Conservation (phyloP, 2,113 vertebrate species). For the Myrmophylax atrothorax region DNA sequence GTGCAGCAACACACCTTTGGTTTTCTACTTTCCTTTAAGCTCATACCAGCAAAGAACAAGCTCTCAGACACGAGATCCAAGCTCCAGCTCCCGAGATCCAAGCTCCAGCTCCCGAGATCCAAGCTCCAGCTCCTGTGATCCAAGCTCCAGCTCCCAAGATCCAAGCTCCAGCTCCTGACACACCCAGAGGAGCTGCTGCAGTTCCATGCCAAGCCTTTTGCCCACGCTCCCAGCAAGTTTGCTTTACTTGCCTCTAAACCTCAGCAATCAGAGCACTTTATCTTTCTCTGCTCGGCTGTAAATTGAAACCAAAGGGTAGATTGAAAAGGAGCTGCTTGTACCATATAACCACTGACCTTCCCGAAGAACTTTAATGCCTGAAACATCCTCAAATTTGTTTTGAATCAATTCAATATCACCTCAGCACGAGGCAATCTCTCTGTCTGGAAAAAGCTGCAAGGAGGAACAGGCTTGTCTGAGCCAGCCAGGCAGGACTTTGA, state of each 20-base stretch:
- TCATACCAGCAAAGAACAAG: background rate
- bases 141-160: background rate
- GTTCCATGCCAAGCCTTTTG: background rate
- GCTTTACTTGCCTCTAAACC: background rate
- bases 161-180: background rate
- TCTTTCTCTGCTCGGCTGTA: background rate
- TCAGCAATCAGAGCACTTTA: background rate
- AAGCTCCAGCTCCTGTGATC: background rate
- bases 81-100: background rate
- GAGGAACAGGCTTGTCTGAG: background rate
- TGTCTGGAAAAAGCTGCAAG: background rate
- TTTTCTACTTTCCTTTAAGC: background rate
- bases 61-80: background rate
- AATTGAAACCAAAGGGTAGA: slow-evolving; percentile 33
- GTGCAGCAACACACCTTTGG: background rate
- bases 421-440: background rate
- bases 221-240: background rate
- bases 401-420: slow-evolving; percentile 32
- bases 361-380: background rate
- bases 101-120: background rate
- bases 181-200: background rate
- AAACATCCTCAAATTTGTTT: slow-evolving; percentile 13
- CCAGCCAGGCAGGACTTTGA: background rate
- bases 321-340: background rate
- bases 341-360: background rate